A percentile compares a stretch with the other conserved stretches of the same genome.
Evolutionary conservation across 2,888 invertebrate genomes (phyloP).

Genomic region (Lasioglossum morio): DNA sequence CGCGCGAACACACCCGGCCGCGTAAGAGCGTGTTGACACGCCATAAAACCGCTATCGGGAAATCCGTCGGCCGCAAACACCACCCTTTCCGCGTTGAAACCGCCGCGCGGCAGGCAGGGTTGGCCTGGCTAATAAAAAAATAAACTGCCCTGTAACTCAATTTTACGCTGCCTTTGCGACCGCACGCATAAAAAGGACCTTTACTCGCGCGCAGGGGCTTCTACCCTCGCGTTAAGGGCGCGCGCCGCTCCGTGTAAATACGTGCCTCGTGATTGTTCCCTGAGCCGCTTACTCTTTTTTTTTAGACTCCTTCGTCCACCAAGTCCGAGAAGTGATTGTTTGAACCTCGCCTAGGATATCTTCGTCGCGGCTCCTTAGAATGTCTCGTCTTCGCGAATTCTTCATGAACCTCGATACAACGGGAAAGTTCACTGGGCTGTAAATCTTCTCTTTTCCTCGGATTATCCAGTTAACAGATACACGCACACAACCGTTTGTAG

Average conservation of each 20-base stretch:
- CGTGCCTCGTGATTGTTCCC: slow-evolving; percentile 67
- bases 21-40: slow-evolving; percentile 83
- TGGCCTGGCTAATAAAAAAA: slow-evolving; percentile 79
- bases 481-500: background rate
- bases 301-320: slow-evolving; percentile 59
- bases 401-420: background rate
- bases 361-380: background rate
- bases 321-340: background rate
- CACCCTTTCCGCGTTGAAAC: slow-evolving; percentile 75
- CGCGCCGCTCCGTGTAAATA: slow-evolving; percentile 71
- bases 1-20: slow-evolving; percentile 47
- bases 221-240: slow-evolving; percentile 71
- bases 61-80: slow-evolving; percentile 83
- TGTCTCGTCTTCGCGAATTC: background rate
- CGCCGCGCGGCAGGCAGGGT: slow-evolving; percentile 66
- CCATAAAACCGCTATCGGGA: slow-evolving; percentile 83
- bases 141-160: slow-evolving; percentile 82
- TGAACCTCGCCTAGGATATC: background rate
- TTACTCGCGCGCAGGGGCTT: slow-evolving; percentile 71
- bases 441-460: background rate
- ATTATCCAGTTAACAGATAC: background rate
- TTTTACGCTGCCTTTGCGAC: slow-evolving; percentile 80
- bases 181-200: slow-evolving; percentile 73
- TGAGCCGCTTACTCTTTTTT: slow-evolving; percentile 54
- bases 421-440: background rate